Evolutionary conservation across 2,888 invertebrate genomes (phyloP), one percentile per base, ranked within the genome.

Genomic region (Rhodophaea formosa): DNA sequence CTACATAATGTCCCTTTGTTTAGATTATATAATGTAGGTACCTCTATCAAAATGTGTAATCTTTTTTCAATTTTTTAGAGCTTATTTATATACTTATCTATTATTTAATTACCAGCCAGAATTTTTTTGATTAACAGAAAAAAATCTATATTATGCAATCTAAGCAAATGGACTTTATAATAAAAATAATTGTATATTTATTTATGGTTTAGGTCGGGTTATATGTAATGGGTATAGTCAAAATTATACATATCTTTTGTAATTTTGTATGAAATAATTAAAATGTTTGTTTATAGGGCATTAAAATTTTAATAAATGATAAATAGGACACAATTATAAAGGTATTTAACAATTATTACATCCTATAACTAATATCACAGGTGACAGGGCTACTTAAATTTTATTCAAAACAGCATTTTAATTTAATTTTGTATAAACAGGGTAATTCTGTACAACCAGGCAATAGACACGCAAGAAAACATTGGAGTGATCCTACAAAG

Each of bases 251-350:
- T 47, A 29, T 45, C 12, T 39, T 32, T 23, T 49, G 32, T 45
- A 51, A 51, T 51, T 51, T 51, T 51, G 42, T 53, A 46, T 63
- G 12, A n/a, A 7, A 15, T 51, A 51, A 35, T 32, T 45, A 47
- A 14, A 52, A 47, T 58, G 52, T 57, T 8, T 35, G 30, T 59
- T 49, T 14, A 53, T 53, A 58, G 32, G 51, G 49, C 59, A 52
- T 61, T 46, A 51, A n/a, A 59, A 55, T 55, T 60, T 49, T 51
- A 39, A 35, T 51, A 23, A n/a, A 39, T 12, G n/a, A 42, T 53
- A 42, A 53, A 39, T 17, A 29, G 3, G 7, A 53, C 43, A 14
- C 17, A n/a, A n/a, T n/a, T n/a, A 39, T 53, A 42, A 53, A 53
- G 14, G 16, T 44, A 39, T 54, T 23, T 52, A 53, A 61, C 46